Evolutionary conservation across 2,797 vertebrate genomes (phyloP), one percentile per base, ranked within the genome.

Genomic region (Denticeps clupeoides): DNA sequence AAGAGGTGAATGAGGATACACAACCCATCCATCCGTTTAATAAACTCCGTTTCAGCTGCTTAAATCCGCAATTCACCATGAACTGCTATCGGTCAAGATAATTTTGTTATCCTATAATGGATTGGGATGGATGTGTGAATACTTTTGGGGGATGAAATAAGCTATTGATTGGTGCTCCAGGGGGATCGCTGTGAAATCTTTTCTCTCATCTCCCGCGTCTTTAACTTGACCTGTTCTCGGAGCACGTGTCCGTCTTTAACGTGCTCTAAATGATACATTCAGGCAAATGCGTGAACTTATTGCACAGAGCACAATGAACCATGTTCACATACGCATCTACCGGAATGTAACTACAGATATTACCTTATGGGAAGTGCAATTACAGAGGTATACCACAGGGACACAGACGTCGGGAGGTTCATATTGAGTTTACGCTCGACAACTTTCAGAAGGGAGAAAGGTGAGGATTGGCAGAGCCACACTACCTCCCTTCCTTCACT

Each of bases 271-370:
- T 58, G 52, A 67, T 52, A n/a, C 19, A 47, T 56, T 73, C 54
- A 63, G 43, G 58, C 60, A 66, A 43, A 41, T 53, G 53, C 52
- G 49, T 51, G 4, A 51, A 26, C 21, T 31, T 19, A 29, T 23
- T 37, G 3, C 31, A 45, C 25, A 16, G 50, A 42, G 68, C 51
- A 55, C 57, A 69, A 60, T 64, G 63, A 70, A 77, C 56, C 50
- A 59, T 74, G 75, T 71, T 70, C 63, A 66, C 56, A 70, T 77
- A 78, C 71, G 67, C 63, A 74, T 75, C 74, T 71, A 79, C 68
- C 73, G 71, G 63, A 62, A 64, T 69, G 56, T 71, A 70, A 73
- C 71, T 77, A 83, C 76, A 74, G 77, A 78, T 77, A 82, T 78
- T 64, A 80, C 68, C 62, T 71, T 71, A 76, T 68, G 71, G 68